A percentile compares a stretch with the other conserved stretches of the same genome.
phyloP scores from a whole-genome alignment of 1,140 invertebrate genomes.

The Berghia stephanieae region DNA sequence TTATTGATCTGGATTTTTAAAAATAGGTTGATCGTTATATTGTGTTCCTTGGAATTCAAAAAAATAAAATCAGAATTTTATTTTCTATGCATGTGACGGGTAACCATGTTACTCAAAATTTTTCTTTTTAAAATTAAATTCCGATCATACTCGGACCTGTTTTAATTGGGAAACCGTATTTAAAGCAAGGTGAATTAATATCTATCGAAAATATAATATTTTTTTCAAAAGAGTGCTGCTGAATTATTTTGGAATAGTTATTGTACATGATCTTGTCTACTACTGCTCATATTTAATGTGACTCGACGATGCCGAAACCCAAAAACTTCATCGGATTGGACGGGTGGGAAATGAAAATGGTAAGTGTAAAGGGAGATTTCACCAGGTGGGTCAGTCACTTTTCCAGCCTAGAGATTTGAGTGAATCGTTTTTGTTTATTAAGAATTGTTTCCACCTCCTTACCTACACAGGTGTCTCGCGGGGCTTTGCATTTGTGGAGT shows the following conservation, averaged over 20 bases:
- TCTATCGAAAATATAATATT: no score
- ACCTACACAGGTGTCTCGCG: conserved; percentile 63
- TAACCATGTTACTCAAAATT: no score
- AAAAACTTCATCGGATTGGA: not conserved
- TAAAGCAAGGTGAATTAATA: no score
- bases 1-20: no score
- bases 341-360: not conserved
- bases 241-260: not conserved
- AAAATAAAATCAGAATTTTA: no score
- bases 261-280: not conserved
- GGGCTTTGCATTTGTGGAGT: conserved; percentile 91
- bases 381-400: conserved; percentile 1
- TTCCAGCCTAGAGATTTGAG: conserved; percentile 24
- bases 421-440: conserved; percentile 30
- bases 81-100: no score
- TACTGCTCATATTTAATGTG: not conserved
- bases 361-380: not conserved
- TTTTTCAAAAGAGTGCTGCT: no score
- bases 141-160: no score
- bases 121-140: no score
- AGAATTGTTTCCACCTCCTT: conserved; percentile 38
- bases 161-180: no score
- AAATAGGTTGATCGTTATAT: no score
- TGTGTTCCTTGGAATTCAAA: no score
- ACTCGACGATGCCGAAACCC: not conserved